phyloP scores from a whole-genome alignment of 2,888 invertebrate genomes.

The Chaetoderma sp. region DNA sequence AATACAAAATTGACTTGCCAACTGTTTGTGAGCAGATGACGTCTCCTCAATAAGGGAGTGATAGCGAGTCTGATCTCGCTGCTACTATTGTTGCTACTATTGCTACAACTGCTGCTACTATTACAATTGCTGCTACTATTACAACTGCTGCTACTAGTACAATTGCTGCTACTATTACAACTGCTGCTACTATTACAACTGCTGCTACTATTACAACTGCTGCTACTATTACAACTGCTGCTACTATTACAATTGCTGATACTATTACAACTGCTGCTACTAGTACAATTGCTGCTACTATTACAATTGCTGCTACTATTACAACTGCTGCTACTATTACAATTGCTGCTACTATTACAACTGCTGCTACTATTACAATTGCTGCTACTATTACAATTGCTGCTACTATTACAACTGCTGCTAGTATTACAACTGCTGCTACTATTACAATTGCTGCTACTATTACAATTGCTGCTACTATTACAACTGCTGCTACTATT shows the following conservation, averaged over 20 bases:
- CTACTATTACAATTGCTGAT: not conserved
- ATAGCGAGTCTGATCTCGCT: too few relatives aligned
- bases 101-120: conserved; percentile 10
- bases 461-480: conserved; percentile 8
- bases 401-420: conserved; percentile 10
- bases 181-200: conserved; percentile 1
- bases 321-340: not conserved
- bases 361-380: conserved; percentile 3
- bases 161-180: not conserved
- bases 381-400: conserved; percentile 11
- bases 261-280: not conserved
- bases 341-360: not conserved
- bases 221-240: not conserved
- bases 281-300: conserved; percentile 8
- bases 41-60: too few relatives aligned
- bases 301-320: conserved; percentile 3
- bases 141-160: conserved; percentile 2
- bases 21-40: too few relatives aligned
- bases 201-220: conserved; percentile 7
- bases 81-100: too few relatives aligned
- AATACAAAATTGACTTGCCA: too few relatives aligned
- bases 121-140: not conserved
- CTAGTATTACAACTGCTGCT: not conserved
- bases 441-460: conserved; percentile 5
- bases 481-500: conserved; percentile 6